Conservation (phyloP, 2,797 vertebrate species). For the Gastrophryne carolinensis region DNA sequence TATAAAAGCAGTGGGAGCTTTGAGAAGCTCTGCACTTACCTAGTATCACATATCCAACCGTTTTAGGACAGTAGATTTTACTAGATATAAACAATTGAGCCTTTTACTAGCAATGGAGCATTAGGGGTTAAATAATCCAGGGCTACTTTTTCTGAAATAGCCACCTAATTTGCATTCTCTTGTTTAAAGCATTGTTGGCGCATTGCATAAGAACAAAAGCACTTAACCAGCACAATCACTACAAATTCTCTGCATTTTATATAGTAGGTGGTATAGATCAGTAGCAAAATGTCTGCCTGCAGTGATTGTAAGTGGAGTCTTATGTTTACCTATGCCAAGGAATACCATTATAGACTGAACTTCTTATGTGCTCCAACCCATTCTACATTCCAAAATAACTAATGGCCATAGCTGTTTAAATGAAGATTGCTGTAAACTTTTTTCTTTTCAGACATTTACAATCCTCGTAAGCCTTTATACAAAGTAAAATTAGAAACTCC, state of each 20-base stretch:
- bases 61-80: too few species aligned
- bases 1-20: too few species aligned
- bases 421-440: neutral
- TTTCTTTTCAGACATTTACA: neutral
- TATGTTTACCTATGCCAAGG: constrained; percentile 5
- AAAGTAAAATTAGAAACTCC: neutral
- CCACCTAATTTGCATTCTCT: constrained; percentile 29
- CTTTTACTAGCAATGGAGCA: neutral
- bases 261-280: neutral
- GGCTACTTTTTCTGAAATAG: neutral
- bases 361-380: neutral
- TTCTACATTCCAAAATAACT: neutral
- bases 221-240: constrained; percentile 4
- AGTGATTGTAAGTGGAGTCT: constrained; percentile 2
- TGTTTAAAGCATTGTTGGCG: constrained; percentile 21
- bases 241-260: neutral
- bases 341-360: neutral
- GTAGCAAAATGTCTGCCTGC: constrained; percentile 10
- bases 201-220: constrained; percentile 33
- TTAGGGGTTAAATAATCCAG: constrained; percentile 3
- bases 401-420: neutral
- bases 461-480: neutral
- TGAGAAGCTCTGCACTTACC: too few species aligned
- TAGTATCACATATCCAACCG: too few species aligned
- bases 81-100: neutral